Conservation (phyloP, 2,113 vertebrate species). For the Rattus norvegicus region DNA sequence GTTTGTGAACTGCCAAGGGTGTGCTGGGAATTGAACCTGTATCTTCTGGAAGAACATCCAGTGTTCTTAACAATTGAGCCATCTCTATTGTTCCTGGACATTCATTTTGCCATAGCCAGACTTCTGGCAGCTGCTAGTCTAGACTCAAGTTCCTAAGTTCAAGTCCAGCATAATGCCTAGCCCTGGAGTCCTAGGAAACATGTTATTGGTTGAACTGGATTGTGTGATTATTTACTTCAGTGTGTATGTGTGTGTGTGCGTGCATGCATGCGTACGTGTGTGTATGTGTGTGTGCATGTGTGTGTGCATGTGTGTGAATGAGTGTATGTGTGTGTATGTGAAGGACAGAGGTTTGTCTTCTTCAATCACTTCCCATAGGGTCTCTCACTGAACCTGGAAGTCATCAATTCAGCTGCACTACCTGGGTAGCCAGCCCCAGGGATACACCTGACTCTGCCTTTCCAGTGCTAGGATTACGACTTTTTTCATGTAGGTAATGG, state of each 20-base stretch:
- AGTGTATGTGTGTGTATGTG: too few species aligned
- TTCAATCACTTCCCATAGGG: neutral
- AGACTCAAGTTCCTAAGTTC: neutral
- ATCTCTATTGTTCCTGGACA: neutral
- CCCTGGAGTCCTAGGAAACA: neutral
- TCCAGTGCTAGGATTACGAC: neutral
- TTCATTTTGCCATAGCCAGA: neutral
- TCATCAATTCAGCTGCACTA: neutral
- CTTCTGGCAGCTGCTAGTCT: neutral
- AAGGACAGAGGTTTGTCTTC: neutral
- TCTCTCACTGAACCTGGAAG: neutral
- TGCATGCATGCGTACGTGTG: too few species aligned
- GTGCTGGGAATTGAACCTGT: neutral
- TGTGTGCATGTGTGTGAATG: too few species aligned
- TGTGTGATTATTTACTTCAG: neutral
- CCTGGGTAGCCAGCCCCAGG: neutral
- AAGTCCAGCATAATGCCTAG: neutral
- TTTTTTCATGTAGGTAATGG: neutral
- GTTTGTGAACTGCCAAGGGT: neutral
- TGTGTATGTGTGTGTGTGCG: neutral
- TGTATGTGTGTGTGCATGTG: too few species aligned
- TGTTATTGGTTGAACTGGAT: neutral
- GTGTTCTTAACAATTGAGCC: neutral
- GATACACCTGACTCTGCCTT: neutral
- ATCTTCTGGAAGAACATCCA: neutral